Evolutionary conservation across 2,888 invertebrate genomes (phyloP).

Genomic region (Uloborus plumipes): DNA sequence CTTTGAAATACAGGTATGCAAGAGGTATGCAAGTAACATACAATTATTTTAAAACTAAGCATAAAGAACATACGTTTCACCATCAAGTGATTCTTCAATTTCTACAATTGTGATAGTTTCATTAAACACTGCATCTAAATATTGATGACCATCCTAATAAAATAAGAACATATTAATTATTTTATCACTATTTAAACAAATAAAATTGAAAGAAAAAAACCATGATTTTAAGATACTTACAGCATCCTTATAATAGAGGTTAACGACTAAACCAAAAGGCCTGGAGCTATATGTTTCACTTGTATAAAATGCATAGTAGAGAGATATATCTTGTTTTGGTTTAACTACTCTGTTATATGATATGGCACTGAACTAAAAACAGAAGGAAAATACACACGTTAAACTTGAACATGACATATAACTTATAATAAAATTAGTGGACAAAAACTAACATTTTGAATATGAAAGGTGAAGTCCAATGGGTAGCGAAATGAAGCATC

Average conservation of each 20-base stretch:
- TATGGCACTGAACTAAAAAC: conserved; percentile 84
- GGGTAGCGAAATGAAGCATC: conserved; percentile 99
- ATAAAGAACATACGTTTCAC: conserved; percentile 81
- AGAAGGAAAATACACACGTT: neutral
- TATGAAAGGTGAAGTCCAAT: conserved; percentile 97
- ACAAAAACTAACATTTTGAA: conserved; percentile 82
- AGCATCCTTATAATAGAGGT: conserved; percentile 88
- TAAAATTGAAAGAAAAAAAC: neutral
- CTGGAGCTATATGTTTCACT: conserved; percentile 97
- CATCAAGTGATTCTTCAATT: conserved; percentile 95
- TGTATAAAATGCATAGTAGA: conserved; percentile 94
- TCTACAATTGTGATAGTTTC: conserved; percentile 97
- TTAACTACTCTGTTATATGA: conserved; percentile 89
- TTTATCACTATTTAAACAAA: neutral
- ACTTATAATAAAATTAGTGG: neutral
- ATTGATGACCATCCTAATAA: conserved; percentile 76
- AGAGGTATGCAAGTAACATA: neutral
- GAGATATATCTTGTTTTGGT: conserved; percentile 91
- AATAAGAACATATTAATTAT: conserved; percentile 2
- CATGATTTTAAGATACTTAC: conserved; percentile 72
- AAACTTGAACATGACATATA: neutral
- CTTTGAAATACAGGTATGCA: neutral
- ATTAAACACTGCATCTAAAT: conserved; percentile 94
- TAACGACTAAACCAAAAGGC: conserved; percentile 95
- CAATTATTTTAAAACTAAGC: neutral